phyloP scores from a whole-genome alignment of 2,797 vertebrate species.

The Clarias pachynema region DNA sequence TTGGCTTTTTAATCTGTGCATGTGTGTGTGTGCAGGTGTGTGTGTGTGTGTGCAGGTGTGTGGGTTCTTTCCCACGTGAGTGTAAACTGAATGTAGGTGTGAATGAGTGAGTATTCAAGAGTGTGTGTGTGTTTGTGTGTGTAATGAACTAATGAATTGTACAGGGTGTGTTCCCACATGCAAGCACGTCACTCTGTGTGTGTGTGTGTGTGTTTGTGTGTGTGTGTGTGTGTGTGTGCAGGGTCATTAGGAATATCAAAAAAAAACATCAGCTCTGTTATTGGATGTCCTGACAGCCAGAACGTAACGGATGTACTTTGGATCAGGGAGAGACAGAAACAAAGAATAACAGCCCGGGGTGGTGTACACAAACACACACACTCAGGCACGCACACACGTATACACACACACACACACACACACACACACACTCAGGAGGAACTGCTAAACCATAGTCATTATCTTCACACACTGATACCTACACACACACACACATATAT shows the following conservation, averaged over 20 bases:
- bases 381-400: too few relatives aligned
- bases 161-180: neutral
- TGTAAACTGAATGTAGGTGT: neutral
- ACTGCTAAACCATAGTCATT: too few relatives aligned
- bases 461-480: too few relatives aligned
- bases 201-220: neutral
- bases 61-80: neutral
- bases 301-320: neutral
- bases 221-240: neutral
- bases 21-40: neutral
- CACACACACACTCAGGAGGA: too few relatives aligned
- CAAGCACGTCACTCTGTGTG: neutral
- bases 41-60: neutral
- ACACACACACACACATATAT: too few relatives aligned
- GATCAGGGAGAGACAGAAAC: slow-evolving; percentile 22
- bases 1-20: neutral
- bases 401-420: too few relatives aligned
- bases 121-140: slow-evolving; percentile 5
- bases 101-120: neutral
- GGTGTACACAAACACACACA: neutral
- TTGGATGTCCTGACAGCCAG: slow-evolving; percentile 1
- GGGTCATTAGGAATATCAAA: neutral
- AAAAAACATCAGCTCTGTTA: slow-evolving; percentile 42
- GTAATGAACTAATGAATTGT: neutral
- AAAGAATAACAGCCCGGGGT: slow-evolving; percentile 29